These are phyloP conservation scores for Psittacara wagleri DNA, from an alignment of 2,113 vertebrate genomes.

Conservation along the genomic window DNA sequence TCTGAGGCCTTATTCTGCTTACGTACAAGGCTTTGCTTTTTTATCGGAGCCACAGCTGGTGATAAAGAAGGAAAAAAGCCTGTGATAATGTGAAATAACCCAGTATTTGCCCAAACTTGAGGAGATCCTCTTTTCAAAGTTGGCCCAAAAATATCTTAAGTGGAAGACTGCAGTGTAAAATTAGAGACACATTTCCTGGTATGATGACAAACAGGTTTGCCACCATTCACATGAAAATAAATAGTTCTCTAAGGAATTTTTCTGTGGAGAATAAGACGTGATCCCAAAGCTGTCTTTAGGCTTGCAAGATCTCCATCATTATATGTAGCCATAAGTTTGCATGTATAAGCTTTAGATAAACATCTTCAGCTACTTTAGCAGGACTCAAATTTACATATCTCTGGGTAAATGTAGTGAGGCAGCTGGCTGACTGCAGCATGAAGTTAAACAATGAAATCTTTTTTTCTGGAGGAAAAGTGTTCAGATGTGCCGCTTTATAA, in stretches of 20 bases:
- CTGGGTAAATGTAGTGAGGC: background rate
- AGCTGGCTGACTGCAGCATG: background rate
- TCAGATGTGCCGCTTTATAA: background rate
- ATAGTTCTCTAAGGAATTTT: background rate
- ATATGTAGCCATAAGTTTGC: background rate
- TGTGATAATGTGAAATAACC: background rate
- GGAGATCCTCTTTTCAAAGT: background rate
- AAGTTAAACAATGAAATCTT: background rate
- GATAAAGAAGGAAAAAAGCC: background rate
- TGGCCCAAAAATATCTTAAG: background rate
- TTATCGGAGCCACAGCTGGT: background rate
- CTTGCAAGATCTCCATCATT: background rate
- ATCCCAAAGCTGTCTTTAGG: background rate
- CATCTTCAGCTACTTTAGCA: background rate
- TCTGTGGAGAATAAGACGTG: background rate
- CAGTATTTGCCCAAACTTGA: background rate
- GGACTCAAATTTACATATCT: background rate
- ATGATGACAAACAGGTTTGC: background rate
- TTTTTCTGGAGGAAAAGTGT: background rate
- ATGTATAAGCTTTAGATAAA: background rate
- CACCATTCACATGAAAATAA: background rate
- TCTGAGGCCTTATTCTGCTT: background rate
- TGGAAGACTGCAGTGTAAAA: background rate
- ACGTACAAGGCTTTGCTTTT: background rate
- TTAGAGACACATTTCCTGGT: background rate